These are phyloP conservation scores for Picus viridis DNA, from an alignment of 2,797 vertebrate species.

Conservation along the genomic window DNA sequence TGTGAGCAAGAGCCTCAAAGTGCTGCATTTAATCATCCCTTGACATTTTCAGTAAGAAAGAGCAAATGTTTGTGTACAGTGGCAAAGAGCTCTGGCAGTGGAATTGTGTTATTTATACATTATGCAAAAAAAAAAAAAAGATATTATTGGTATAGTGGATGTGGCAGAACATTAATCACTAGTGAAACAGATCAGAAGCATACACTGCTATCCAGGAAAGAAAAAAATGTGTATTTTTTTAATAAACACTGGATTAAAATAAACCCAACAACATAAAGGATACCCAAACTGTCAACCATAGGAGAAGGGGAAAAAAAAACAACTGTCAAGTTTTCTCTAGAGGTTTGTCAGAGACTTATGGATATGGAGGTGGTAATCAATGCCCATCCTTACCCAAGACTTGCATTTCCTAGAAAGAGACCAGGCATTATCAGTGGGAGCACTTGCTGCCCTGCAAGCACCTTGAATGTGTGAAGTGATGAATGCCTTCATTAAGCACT, in stretches of 20 bases:
- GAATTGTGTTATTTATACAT: neutral
- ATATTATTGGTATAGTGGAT: neutral
- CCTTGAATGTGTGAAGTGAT: slow-evolving; percentile 10
- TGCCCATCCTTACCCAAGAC: neutral
- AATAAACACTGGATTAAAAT: neutral
- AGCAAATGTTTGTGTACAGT: slow-evolving; percentile 43
- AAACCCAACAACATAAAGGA: neutral
- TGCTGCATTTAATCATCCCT: slow-evolving; percentile 14
- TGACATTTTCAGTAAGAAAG: slow-evolving; percentile 36
- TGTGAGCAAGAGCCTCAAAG: neutral
- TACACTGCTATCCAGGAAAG: neutral
- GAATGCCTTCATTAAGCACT: slow-evolving; percentile 52
- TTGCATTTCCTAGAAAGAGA: slow-evolving; percentile 43
- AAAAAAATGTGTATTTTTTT: neutral
- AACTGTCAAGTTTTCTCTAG: neutral
- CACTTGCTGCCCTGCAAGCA: slow-evolving; percentile 1
- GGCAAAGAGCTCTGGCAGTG: neutral
- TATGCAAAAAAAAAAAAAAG: neutral
- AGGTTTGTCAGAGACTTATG: neutral
- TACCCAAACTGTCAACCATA: neutral
- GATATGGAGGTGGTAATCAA: neutral
- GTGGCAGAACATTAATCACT: neutral
- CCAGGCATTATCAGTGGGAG: neutral
- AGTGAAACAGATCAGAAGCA: neutral
- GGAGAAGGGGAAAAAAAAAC: slow-evolving; percentile 4